Percentiles rank a stretch among this genome's conserved stretches.
Evolutionary conservation across 2,113 vertebrate species (phyloP).

Genomic region (Tragelaphus buxtoni): DNA sequence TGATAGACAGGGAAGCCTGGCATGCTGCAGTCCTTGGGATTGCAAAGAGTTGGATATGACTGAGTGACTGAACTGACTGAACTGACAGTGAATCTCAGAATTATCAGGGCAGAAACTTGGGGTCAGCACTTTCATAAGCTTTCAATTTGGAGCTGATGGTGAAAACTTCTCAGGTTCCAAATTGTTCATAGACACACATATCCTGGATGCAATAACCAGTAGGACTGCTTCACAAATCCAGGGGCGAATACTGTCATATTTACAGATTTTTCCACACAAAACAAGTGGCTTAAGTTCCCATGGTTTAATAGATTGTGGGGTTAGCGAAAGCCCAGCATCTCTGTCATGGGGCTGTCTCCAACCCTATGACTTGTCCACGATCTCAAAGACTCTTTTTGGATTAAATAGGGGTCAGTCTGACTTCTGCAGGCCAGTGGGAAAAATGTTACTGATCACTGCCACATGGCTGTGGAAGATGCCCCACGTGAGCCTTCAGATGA

Average conservation of each 20-base stretch:
- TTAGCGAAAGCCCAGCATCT: background rate
- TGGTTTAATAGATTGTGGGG: background rate
- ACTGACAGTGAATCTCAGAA: background rate
- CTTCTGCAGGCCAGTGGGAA: background rate
- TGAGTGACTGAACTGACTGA: background rate
- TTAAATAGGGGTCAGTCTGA: background rate
- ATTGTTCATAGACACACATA: background rate
- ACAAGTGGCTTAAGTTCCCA: background rate
- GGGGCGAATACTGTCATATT: background rate
- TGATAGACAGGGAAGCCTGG: background rate
- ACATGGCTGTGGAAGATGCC: background rate
- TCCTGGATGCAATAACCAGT: background rate
- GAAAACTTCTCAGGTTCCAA: background rate
- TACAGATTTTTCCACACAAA: background rate
- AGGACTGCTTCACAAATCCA: background rate
- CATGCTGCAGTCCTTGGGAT: background rate
- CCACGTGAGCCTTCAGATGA: background rate
- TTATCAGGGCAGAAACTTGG: background rate
- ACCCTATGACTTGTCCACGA: background rate
- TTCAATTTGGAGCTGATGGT: background rate
- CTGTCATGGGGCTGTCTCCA: background rate
- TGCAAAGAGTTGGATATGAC: background rate
- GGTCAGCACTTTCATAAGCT: background rate
- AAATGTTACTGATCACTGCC: background rate
- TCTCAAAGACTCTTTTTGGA: background rate